These are phyloP conservation scores for Popillia japonica DNA, from an alignment of 1,140 invertebrate species.

Conservation along the genomic window DNA sequence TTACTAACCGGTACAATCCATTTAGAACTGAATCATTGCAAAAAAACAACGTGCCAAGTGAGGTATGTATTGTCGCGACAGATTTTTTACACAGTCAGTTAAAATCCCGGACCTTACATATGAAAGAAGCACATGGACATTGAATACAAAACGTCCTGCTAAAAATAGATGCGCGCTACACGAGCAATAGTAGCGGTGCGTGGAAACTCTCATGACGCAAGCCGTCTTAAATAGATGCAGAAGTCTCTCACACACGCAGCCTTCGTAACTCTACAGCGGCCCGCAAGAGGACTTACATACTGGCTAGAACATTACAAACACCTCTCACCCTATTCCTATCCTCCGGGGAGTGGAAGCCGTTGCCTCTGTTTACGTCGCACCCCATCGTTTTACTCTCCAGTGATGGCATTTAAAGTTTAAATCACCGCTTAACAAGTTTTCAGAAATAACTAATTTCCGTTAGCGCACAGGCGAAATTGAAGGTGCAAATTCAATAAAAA, in stretches of 20 bases:
- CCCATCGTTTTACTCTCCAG: background rate
- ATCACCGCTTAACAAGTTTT: constrained; percentile 1
- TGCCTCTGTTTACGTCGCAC: constrained; percentile 2
- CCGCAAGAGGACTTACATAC: background rate
- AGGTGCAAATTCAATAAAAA: background rate
- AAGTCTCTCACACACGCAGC: background rate
- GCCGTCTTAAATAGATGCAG: constrained; percentile 24
- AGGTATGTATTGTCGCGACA: background rate
- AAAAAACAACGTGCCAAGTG: background rate
- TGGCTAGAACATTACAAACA: background rate
- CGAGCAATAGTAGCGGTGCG: constrained; percentile 5
- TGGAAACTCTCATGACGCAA: constrained; percentile 31
- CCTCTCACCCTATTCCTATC: constrained; percentile 3
- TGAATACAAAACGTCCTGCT: constrained; percentile 6
- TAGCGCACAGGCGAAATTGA: background rate
- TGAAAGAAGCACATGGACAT: background rate
- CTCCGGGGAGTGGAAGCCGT: background rate
- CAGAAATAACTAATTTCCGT: background rate
- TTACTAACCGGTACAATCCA: background rate
- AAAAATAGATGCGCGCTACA: background rate
- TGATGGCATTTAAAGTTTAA: constrained; percentile 21
- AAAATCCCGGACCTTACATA: constrained; percentile 16
- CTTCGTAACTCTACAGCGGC: background rate
- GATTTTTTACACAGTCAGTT: background rate
- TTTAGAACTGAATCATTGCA: constrained; percentile 3